Evolutionary conservation across 2,797 vertebrate species (phyloP).

Genomic region (Argya squamiceps): DNA sequence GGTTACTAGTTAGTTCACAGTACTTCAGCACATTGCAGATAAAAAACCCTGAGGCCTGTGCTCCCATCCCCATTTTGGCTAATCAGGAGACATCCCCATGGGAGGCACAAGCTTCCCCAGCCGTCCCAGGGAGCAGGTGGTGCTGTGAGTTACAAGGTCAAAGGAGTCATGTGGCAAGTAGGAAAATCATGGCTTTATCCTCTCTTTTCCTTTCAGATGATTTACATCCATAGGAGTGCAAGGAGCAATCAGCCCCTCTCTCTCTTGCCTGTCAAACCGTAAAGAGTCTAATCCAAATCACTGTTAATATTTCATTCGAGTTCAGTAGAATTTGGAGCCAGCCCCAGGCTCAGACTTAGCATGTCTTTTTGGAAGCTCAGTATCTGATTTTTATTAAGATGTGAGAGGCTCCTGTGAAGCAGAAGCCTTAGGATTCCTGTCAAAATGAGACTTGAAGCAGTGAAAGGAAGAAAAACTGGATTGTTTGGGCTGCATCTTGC

Average conservation of each 20-base stretch:
- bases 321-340: constrained; percentile 41
- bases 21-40: not conserved
- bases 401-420: constrained; percentile 44
- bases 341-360: constrained; percentile 54
- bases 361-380: constrained; percentile 32
- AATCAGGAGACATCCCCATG: not conserved
- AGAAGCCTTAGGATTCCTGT: constrained; percentile 19
- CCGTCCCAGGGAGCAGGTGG: not conserved
- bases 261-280: not conserved
- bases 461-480: not conserved
- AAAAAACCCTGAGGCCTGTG: not conserved
- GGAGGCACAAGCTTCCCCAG: not conserved
- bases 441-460: not conserved
- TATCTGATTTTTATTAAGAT: constrained; percentile 63
- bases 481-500: not conserved
- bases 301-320: constrained; percentile 29
- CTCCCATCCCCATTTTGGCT: not conserved
- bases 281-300: constrained; percentile 41
- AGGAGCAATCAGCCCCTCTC: constrained; percentile 20
- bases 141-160: not conserved
- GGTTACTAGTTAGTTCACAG: not conserved
- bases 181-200: not conserved
- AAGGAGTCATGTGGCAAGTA: not conserved
- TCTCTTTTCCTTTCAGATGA: not conserved
- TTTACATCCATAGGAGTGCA: not conserved